Evolutionary conservation across 2,113 vertebrate species (phyloP).

Genomic region (Nyctibius bracteatus): DNA sequence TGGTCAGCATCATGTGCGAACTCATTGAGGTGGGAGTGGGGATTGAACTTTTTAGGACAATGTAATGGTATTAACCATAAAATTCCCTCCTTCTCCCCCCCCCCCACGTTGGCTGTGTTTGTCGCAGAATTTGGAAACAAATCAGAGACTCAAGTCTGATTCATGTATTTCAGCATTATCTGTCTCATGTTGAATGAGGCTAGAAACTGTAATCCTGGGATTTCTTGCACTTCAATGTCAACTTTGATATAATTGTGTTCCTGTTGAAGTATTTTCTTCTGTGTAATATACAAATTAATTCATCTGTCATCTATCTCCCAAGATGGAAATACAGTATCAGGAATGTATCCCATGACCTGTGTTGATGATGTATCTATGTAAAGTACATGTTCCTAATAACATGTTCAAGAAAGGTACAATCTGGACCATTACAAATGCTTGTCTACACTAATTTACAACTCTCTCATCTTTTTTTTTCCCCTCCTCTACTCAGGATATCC

Average conservation of each 20-base stretch:
- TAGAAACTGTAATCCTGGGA: not conserved
- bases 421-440: not conserved
- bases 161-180: not conserved
- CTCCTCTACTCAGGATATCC: constrained; percentile 82
- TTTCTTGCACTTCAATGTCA: not conserved
- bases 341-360: not conserved
- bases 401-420: not conserved
- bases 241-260: not conserved
- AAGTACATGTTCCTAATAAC: not conserved
- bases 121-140: not conserved
- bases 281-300: not conserved
- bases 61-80: not conserved
- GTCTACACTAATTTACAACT: not conserved
- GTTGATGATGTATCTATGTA: not conserved
- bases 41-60: not conserved
- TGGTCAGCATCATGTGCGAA: not conserved
- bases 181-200: not conserved
- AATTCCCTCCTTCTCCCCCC: fast-evolving
- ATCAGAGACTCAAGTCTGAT: not conserved
- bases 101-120: not conserved
- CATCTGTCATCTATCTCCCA: not conserved
- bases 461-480: not conserved
- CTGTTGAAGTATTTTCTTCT: not conserved
- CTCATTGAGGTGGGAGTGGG: not conserved
- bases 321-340: not conserved